Base-by-base conservation (phyloP, 2,113 vertebrate species). In the Festucalex cinctus region DNA sequence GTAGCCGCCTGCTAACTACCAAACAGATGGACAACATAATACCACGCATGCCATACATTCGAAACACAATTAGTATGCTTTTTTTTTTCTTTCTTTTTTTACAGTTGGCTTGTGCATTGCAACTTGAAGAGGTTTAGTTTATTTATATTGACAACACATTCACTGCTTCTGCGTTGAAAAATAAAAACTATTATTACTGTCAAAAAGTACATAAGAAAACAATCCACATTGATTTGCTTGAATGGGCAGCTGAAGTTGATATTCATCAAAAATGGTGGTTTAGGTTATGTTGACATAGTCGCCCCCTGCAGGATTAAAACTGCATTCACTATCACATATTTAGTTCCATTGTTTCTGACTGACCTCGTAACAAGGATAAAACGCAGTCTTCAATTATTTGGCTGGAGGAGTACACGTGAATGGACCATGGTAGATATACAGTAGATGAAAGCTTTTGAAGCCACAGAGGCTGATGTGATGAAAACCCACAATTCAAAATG, bases 311-410 rank as follows among this genome's bases (percentile, higher is more conserved):
- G 14, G 17, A 17, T 46, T 46, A 17, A 37, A 54, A 54, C 63
- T 75, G 78, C 46, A 76, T 44, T 81, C 61, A 69, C 51, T 28
- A 9, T 49, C 19, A n/a, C 20, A 17, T 46, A 39, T 39, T 9
- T 39, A 9, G 10, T 9, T 39, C 2, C 9, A 39, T 44, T 44
- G 14, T 44, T 44, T 6, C 43, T 9, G 2, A 56, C 32, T 63
- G 56, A 22, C 22, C 57, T 8, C 16, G 49, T 35, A 66, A 66
- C 65, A 74, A 75, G 58, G 66, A 62, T 70, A 46, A 71, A 35
- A 70, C 71, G 59, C 66, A 68, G 41, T 54, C 10, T 17, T 26
- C 24, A 71, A 71, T 71, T 71, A 74, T 77, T 69, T 72, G 48
- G 73, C 67, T 69, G 65, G 17, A 63, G 19, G 26, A 66, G 20